Conservation (phyloP, 2,113 vertebrate genomes). For the Solenodon paradoxus region DNA sequence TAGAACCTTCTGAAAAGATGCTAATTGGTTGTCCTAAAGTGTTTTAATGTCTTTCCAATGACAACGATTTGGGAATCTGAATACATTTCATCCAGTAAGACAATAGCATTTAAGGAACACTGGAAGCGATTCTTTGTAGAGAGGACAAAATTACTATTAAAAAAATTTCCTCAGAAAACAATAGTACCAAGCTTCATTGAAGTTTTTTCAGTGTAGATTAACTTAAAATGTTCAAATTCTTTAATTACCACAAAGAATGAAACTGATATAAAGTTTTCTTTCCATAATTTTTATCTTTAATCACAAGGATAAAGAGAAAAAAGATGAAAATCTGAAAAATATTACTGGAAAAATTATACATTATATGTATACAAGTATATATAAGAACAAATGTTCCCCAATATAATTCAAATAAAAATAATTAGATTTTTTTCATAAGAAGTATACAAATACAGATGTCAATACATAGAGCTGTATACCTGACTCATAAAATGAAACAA, state of each 20-base stretch:
- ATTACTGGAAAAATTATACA: not conserved
- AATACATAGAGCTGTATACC: not conserved
- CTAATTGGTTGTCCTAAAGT: slow-evolving; percentile 14
- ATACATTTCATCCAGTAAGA: not conserved
- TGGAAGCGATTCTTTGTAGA: not conserved
- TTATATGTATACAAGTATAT: not conserved
- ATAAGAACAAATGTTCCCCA: not conserved
- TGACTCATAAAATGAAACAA: not conserved
- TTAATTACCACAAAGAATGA: not conserved
- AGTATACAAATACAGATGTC: not conserved
- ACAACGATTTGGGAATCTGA: not conserved
- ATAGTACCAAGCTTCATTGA: not conserved
- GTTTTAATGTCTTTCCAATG: not conserved
- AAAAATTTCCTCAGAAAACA: not conserved
- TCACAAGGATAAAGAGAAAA: not conserved
- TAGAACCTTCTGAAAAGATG: not conserved
- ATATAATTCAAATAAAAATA: not conserved
- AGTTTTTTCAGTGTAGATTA: not conserved
- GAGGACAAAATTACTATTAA: not conserved
- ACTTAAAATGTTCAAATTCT: not conserved
- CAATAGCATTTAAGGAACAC: not conserved
- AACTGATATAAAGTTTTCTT: too few relatives aligned
- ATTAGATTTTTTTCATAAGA: not conserved
- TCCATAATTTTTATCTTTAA: not conserved
- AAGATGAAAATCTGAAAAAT: not conserved